These are phyloP conservation scores for Meliscaeva auricollis DNA, from an alignment of 2,888 invertebrate species.

Conservation along the genomic window DNA sequence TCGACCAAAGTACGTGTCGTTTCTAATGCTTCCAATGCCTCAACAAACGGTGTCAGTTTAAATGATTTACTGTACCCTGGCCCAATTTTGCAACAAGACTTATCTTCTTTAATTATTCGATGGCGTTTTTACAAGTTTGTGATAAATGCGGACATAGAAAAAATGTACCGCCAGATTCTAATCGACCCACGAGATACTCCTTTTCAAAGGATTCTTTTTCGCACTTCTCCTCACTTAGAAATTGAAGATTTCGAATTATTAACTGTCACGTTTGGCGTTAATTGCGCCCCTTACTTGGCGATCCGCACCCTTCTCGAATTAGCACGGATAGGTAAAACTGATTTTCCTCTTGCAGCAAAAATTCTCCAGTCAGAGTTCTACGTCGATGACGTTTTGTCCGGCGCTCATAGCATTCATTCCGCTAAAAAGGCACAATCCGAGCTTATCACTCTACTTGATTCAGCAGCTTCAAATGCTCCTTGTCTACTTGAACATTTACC, in stretches of 20 bases:
- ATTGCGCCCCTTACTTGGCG: conserved; percentile 46
- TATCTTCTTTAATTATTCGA: neutral
- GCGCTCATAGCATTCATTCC: neutral
- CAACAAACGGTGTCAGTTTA: too few relatives aligned
- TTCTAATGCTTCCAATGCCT: conserved; percentile 31
- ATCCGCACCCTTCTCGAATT: conserved; percentile 46
- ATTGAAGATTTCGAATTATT: neutral
- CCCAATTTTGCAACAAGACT: conserved; percentile 51
- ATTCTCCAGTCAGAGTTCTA: neutral
- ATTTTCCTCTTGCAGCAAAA: neutral
- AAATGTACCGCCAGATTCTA: conserved; percentile 76
- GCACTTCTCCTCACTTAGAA: neutral
- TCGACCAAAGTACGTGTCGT: conserved; percentile 77
- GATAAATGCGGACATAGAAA: conserved; percentile 75
- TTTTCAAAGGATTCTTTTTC: conserved; percentile 67
- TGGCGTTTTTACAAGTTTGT: conserved; percentile 69
- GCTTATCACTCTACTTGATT: neutral
- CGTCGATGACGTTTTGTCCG: neutral
- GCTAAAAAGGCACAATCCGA: neutral
- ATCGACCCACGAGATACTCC: conserved; percentile 20
- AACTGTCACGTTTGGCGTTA: too few relatives aligned
- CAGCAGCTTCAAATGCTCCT: neutral
- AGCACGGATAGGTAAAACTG: neutral
- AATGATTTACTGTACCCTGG: conserved; percentile 58
- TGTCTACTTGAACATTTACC: conserved; percentile 1